Base-by-base conservation (phyloP, 2,113 vertebrate species). In the Prionailurus bengalensis region DNA sequence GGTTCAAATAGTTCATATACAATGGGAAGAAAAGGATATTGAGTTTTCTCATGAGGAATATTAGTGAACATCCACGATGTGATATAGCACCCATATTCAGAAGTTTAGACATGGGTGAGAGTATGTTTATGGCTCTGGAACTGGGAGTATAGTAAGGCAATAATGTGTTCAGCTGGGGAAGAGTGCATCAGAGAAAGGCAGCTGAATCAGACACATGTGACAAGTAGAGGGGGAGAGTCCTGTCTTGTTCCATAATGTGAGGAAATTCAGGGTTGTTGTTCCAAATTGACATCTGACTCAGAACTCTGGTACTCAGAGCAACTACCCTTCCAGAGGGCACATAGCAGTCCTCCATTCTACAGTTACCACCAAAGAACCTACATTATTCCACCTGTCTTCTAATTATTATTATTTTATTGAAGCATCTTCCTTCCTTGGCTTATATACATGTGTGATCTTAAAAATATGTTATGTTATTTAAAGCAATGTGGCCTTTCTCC, bases 401-500 rank as follows among this genome's bases (percentile, higher is more conserved):
- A 70, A 70, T 86, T 89, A 76, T 70, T 92, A 23, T 91, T 51
- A 89, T 87, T 90, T 94, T 78, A 85, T 83, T 76, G 90, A 91
- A 94, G 2, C 15, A n/a, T 70, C 96, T 78, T 78, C 12, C 68
- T 92, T 91, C 61, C 73, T 90, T 89, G 45, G 80, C 61, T 85
- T 92, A 73, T 84, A 51, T 88, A 48, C 66, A 74, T 76, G 13
- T 80, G 33, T 51, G 63, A 92, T 79, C 95, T 93, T 70, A 71
- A 83, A 95, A 95, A 92, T 65, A 21, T 78, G 71, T 90, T 73
- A 45, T 25, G n/a, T 91, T 89, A 94, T 93, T 93, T 97, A 91
- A 83, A 97, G 53, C 55, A 65, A 87, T n/a, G 31, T 1, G 0
- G 79, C 94, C 61, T 89, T 95, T 94, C 19, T 83, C 73, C 83